Base-by-base conservation (phyloP, 2,113 vertebrate species). In the Ahaetulla prasina region DNA sequence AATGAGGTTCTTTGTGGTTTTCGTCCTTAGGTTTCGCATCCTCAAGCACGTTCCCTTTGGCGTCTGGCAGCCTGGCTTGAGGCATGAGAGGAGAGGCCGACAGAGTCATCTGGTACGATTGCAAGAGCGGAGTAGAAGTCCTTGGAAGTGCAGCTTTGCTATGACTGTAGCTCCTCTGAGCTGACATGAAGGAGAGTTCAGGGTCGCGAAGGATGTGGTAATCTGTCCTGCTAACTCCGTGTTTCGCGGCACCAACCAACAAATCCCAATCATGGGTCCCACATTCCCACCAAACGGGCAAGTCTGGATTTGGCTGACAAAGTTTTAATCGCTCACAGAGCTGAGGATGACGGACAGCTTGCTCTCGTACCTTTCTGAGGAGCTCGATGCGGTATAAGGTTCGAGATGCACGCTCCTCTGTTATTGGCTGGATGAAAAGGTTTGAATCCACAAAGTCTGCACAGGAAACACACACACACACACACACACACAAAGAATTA, bases 201-300 rank as follows among this genome's bases (percentile, higher is more conserved):
- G 99, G 99, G 95, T 99, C 99, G 90, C 99, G 98, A 91, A 99
- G 98, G 95, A 99, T 99, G 97, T 99, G 99, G 96, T 99, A 99
- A 96, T 99, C 99, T 89, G 99, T 99, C 94, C 99, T 98, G 98
- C 99, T 99, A 88, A 99, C 99, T 10, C 99, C 99, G 0, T 99
- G 99, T 93, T 99, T 99, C 92, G 99, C 99, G 27, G 99, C 99
- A 63, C 99, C 99, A 60, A 99, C 97, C 30, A 99, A 98, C 91
- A 99, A 98, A 97, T 99, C 99, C 39, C 98, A 98, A 95, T 99
- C 99, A 2, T 99, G 99, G 91, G 97, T 96, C 55, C 98, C 99
- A 55, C 98, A 97, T 92, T 99, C 99, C 99, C 99, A 99, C 99
- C 99, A 99, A 80, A 99, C 97, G 0, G 99, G 99, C 4, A 99